Evolutionary conservation across 2,888 invertebrate genomes (phyloP).

Genomic region (Aporophyla lueneburgensis): DNA sequence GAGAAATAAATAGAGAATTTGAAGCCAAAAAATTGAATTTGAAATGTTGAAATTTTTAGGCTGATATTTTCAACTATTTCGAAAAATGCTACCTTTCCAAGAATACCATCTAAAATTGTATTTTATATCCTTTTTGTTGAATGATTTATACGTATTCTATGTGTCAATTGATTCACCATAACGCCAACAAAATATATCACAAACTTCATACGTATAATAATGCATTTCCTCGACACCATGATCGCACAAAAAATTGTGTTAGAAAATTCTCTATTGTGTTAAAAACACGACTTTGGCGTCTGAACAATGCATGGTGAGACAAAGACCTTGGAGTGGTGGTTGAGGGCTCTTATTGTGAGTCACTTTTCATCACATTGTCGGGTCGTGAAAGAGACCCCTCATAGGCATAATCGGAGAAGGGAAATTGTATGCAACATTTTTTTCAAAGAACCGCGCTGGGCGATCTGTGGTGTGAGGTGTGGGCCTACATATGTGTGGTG

Average conservation of each 20-base stretch:
- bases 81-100: background rate
- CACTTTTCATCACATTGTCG: conserved; percentile 67
- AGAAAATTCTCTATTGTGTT: conserved; percentile 59
- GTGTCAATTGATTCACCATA: background rate
- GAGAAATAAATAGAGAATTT: background rate
- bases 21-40: background rate
- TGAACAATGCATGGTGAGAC: conserved; percentile 67
- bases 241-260: conserved; percentile 52
- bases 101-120: background rate
- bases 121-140: no score
- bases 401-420: conserved; percentile 41
- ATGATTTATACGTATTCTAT: no score
- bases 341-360: conserved; percentile 68
- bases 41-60: background rate
- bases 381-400: conserved; percentile 61
- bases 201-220: conserved; percentile 13
- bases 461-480: background rate
- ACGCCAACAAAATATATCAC: background rate
- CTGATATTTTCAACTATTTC: background rate
- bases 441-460: conserved; percentile 35
- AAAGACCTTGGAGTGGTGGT: conserved; percentile 63
- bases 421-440: conserved; percentile 48
- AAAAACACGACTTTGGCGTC: conserved; percentile 52
- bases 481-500: background rate
- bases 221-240: conserved; percentile 35